phyloP scores from a whole-genome alignment of 2,113 vertebrate genomes.

The Nibea albiflora region DNA sequence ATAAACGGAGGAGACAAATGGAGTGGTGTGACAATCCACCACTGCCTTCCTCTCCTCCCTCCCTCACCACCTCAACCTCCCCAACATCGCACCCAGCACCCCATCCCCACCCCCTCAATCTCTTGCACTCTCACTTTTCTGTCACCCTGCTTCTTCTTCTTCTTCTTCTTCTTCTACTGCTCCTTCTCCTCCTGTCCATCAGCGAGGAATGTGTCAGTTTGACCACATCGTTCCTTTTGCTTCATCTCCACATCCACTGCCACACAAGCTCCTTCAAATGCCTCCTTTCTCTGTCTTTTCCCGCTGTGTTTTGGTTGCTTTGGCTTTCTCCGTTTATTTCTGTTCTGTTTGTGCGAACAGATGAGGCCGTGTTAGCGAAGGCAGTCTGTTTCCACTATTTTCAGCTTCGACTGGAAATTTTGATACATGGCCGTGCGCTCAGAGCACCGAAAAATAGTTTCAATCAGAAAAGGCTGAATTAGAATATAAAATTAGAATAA shows the following conservation, averaged over 20 bases:
- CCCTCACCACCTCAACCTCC: background rate
- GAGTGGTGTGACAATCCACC: conserved; percentile 77
- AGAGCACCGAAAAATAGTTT: conserved; percentile 7
- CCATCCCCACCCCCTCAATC: conserved; percentile 13
- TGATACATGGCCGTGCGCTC: conserved; percentile 13
- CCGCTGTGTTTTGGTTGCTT: conserved; percentile 35
- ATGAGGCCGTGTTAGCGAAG: conserved; percentile 53
- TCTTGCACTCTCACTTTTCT: conserved; percentile 64
- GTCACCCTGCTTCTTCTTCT: conserved; percentile 40
- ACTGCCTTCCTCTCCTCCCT: conserved; percentile 64
- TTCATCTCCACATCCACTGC: conserved; percentile 38
- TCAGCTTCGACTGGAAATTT: conserved; percentile 40
- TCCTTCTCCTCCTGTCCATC: conserved; percentile 39
- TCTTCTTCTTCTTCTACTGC: conserved; percentile 37
- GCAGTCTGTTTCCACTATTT: conserved; percentile 66
- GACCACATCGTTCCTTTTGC: conserved; percentile 61
- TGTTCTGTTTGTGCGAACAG: conserved; percentile 64
- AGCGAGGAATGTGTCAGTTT: conserved; percentile 81
- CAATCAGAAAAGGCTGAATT: conserved; percentile 17
- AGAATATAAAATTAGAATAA: background rate
- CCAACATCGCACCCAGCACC: background rate
- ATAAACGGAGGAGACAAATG: conserved; percentile 76
- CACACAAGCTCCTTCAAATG: background rate
- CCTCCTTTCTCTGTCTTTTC: conserved; percentile 10
- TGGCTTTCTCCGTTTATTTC: conserved; percentile 49